Conservation (phyloP, 1,140 invertebrate species). For the Bathynomus jamesi region DNA sequence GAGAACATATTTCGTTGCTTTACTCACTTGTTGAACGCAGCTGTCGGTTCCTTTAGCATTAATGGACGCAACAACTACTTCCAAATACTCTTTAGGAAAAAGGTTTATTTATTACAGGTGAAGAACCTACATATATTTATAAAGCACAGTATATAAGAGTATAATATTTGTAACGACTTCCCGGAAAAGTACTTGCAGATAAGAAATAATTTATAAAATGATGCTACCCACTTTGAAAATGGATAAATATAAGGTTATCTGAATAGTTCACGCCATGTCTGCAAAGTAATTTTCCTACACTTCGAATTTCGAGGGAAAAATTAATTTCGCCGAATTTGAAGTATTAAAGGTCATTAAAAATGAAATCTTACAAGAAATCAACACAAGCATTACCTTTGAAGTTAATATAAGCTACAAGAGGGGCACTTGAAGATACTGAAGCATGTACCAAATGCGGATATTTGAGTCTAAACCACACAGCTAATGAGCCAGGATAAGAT, state of each 20-base stretch:
- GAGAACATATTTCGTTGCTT: background rate
- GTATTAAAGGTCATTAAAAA: background rate
- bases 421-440: slow-evolving; percentile 77
- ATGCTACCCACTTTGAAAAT: background rate
- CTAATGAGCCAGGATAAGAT: slow-evolving; percentile 13
- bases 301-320: background rate
- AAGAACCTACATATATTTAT: background rate
- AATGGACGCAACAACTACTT: background rate
- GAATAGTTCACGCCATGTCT: background rate
- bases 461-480: slow-evolving; percentile 79
- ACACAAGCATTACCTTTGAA: slow-evolving; percentile 3
- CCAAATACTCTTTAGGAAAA: background rate
- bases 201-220: background rate
- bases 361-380: background rate
- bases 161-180: background rate
- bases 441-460: slow-evolving; percentile 81
- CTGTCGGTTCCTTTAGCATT: background rate
- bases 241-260: background rate
- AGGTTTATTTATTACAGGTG: too few relatives aligned
- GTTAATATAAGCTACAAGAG: slow-evolving; percentile 47
- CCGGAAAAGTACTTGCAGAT: background rate
- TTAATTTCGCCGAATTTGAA: background rate
- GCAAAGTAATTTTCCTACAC: background rate
- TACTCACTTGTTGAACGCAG: background rate
- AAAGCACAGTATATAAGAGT: background rate